A percentile compares a stretch with the other conserved stretches of the same genome.
Conservation (phyloP, 2,797 vertebrate species). For the Meda fulgida region DNA sequence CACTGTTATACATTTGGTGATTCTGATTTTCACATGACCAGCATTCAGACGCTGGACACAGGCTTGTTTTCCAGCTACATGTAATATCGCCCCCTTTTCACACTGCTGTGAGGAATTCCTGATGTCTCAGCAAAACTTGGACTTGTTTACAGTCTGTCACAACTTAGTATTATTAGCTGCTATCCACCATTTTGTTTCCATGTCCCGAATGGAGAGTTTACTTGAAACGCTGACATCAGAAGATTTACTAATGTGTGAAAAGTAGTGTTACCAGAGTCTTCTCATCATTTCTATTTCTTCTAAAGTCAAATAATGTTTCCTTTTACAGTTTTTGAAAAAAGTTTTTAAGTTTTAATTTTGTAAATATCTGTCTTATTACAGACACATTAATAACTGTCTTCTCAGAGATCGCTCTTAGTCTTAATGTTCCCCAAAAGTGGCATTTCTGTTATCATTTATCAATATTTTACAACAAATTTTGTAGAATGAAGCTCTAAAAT, state of each 20-base stretch:
- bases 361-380: background rate
- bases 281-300: background rate
- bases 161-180: constrained; percentile 75
- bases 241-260: constrained; percentile 37
- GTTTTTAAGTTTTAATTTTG: background rate
- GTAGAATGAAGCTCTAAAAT: background rate
- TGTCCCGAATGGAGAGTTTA: constrained; percentile 49
- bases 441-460: background rate
- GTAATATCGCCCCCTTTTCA: constrained; percentile 71
- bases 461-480: background rate
- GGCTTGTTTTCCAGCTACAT: constrained; percentile 67
- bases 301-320: background rate
- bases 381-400: background rate
- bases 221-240: constrained; percentile 35
- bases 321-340: background rate
- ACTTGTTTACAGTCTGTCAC: constrained; percentile 75
- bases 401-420: background rate
- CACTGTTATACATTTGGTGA: background rate
- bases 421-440: background rate
- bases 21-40: background rate
- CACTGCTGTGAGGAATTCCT: constrained; percentile 71
- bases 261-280: background rate
- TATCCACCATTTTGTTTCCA: constrained; percentile 71
- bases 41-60: background rate
- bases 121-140: constrained; percentile 75